Percentiles rank a stretch among this genome's conserved stretches.
phyloP scores from a whole-genome alignment of 2,797 vertebrate genomes.

The Enteromius anoplus region DNA sequence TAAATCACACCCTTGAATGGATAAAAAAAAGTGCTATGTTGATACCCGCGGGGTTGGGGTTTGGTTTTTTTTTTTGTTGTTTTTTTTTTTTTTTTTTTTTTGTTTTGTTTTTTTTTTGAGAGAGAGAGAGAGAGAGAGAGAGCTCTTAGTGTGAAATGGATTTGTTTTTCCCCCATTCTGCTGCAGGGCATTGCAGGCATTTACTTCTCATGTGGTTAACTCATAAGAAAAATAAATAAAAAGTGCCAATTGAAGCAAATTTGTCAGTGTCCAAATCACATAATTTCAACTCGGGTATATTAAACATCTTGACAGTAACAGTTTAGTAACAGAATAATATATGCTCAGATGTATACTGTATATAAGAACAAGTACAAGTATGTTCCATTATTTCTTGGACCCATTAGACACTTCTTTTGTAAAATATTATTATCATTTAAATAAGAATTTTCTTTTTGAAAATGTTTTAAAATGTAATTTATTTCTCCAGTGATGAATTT shows the following conservation, averaged over 20 bases:
- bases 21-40: background rate
- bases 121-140: background rate
- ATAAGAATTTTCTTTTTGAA: too few relatives aligned
- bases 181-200: background rate
- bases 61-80: too few relatives aligned
- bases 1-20: conserved; percentile 30
- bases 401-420: too few relatives aligned
- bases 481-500: too few relatives aligned
- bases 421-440: too few relatives aligned
- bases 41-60: background rate
- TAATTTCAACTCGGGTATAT: background rate
- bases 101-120: too few relatives aligned
- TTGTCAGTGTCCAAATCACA: background rate
- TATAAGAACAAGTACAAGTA: too few relatives aligned
- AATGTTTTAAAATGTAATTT: too few relatives aligned
- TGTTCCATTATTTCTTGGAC: too few relatives aligned
- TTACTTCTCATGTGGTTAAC: background rate
- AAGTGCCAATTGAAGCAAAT: background rate
- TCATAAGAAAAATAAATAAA: background rate
- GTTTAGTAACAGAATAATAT: background rate
- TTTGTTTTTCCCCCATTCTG: background rate
- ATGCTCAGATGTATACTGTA: background rate
- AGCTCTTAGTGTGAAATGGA: conserved; percentile 16
- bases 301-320: background rate
- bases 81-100: too few relatives aligned